Conservation (phyloP, 2,113 vertebrate species). For the Sylvietta virens region DNA sequence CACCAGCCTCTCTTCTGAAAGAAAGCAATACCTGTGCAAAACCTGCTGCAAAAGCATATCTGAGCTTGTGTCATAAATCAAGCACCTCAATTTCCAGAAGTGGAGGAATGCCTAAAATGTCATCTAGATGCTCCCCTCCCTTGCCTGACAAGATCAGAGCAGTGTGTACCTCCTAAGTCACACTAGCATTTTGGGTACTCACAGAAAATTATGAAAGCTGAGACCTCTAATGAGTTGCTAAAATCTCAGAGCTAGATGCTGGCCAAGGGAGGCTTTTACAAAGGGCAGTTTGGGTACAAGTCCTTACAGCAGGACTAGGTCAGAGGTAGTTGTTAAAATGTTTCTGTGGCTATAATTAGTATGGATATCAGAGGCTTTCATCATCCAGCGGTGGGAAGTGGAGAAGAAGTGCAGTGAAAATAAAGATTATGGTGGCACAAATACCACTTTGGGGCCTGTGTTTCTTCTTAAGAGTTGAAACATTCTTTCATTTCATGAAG, state of each 20-base stretch:
- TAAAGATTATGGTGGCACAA: background rate
- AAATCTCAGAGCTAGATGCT: background rate
- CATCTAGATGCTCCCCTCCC: background rate
- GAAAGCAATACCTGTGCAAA: background rate
- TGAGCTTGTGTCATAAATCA: background rate
- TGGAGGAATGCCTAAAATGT: background rate
- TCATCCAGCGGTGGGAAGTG: background rate
- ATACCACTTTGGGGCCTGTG: background rate
- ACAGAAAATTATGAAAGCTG: background rate
- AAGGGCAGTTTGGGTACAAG: background rate
- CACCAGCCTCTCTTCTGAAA: background rate
- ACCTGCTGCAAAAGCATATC: background rate
- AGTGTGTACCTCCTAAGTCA: background rate
- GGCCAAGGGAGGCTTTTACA: background rate
- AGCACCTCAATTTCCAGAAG: background rate
- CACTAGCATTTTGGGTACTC: background rate
- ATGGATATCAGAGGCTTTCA: background rate
- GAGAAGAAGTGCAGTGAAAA: background rate
- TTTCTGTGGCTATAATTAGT: background rate
- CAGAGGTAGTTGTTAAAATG: background rate
- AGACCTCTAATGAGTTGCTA: background rate
- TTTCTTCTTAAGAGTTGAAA: background rate
- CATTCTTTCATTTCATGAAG: background rate
- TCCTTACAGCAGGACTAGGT: background rate
- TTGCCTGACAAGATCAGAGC: background rate